Evolutionary conservation across 2,888 invertebrate species (phyloP), one percentile per base, ranked within the genome.

Genomic region (Hemicrepidius hirtus): DNA sequence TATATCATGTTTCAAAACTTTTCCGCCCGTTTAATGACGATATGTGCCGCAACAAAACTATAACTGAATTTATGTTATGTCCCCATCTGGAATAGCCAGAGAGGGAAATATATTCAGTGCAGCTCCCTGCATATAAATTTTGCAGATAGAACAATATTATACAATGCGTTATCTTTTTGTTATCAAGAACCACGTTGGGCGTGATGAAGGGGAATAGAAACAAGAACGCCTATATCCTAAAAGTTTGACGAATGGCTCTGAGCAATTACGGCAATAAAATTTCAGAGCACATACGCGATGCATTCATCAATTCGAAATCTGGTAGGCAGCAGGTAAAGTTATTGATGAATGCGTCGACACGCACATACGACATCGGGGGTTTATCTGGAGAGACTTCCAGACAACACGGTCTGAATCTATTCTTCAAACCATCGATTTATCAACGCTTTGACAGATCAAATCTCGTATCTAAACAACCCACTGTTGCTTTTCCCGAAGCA

Each of bases 381-480:
- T 73, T 68, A 74, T 76, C 71, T 68, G 68, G 66, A 75, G 49
- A 68, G 55, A 60, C 67, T 63, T 53, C 63, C 49, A 66, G 71
- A 68, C 66, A 73, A 66, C 67, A 67, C 70, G 57, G 71, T 63
- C 62, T 64, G 50, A 73, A 68, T 71, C 76, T 69, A 72, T 76
- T 74, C 72, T 72, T 71, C 69, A 65, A 59, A 50, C 71, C 69
- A 70, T 67, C 74, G 77, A 77, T 77, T 70, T 70, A 77, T 77
- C 77, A 74, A 72, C 9, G 57, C 24, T 73, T 63, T 74, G 74
- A 74, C 74, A 75, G 66, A 76, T 74, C 67, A 76, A 74, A 76
- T 74, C 74, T 72, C 60, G 64, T 62, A 71, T 71, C 74, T 71
- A 74, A 74, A 72, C 76, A 76, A 62, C 71, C 63, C 62, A 70